Evolutionary conservation across 2,797 vertebrate species (phyloP).

Genomic region (Ficedula albicollis): DNA sequence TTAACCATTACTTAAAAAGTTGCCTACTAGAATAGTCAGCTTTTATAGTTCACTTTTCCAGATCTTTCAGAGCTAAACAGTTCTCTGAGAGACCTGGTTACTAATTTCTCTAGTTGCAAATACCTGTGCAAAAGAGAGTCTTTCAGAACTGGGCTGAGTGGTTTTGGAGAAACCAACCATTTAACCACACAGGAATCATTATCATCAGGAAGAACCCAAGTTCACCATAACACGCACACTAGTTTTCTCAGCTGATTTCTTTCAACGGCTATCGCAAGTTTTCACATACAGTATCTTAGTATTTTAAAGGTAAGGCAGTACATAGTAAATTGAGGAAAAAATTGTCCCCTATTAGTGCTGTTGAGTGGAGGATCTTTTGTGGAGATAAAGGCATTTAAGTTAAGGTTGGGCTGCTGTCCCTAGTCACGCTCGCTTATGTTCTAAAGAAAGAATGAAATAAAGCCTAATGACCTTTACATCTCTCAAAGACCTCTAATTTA

Average conservation of each 20-base stretch:
- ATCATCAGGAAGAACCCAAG: background rate
- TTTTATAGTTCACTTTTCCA: background rate
- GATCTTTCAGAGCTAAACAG: background rate
- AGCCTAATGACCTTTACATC: background rate
- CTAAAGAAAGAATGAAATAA: background rate
- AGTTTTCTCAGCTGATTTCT: background rate
- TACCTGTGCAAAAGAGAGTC: background rate
- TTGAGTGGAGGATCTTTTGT: background rate
- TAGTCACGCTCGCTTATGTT: background rate
- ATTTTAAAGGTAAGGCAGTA: background rate
- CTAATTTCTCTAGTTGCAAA: background rate
- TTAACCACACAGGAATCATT: background rate
- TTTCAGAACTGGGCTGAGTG: background rate
- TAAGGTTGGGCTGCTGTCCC: background rate
- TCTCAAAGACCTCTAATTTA: background rate
- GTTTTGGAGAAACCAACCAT: background rate
- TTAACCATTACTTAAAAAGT: background rate
- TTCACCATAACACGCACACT: background rate
- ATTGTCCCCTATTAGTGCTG: background rate
- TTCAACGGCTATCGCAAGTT: background rate
- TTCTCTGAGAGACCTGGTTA: background rate
- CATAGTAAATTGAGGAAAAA: fast-evolving
- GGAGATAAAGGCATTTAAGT: background rate
- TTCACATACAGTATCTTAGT: fast-evolving
- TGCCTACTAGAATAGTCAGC: background rate